These are phyloP conservation scores for Oncorhynchus masou DNA, from an alignment of 2,113 vertebrate species.

Conservation along the genomic window DNA sequence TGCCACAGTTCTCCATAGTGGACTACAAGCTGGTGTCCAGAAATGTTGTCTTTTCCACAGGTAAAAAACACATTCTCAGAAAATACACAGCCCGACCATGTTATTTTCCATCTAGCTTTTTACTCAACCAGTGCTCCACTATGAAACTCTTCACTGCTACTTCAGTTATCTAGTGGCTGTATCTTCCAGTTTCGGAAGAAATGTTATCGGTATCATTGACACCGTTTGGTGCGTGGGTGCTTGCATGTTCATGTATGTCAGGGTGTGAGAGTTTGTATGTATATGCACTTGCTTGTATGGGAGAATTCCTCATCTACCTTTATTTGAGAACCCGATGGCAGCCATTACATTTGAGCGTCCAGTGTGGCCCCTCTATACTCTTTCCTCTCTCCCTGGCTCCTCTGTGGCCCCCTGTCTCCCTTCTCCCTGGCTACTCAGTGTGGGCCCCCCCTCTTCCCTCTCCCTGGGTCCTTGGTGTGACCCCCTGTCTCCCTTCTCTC, in stretches of 20 bases:
- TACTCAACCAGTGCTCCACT: background rate
- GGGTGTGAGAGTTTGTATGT: conserved; percentile 3
- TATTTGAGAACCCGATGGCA: conserved; percentile 31
- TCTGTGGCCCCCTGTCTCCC: too few relatives aligned
- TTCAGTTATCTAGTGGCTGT: background rate
- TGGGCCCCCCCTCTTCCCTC: too few relatives aligned
- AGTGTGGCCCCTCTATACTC: too few relatives aligned
- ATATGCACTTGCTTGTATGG: background rate
- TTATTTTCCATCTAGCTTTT: background rate
- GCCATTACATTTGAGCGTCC: conserved; percentile 55
- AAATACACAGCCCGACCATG: background rate
- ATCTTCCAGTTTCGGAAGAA: background rate
- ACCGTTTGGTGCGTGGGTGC: background rate
- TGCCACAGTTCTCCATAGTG: conserved; percentile 94
- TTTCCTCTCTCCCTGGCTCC: too few relatives aligned
- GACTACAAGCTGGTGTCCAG: conserved; percentile 93
- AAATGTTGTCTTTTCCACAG: conserved; percentile 94
- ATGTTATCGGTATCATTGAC: background rate
- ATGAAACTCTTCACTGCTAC: background rate
- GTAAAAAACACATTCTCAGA: conserved; percentile 51
- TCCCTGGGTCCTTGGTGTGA: conserved; percentile 26
- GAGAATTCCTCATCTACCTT: background rate
- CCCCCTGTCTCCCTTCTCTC: conserved; percentile 4
- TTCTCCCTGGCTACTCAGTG: too few relatives aligned
- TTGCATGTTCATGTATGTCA: background rate